Evolutionary conservation across 2,797 vertebrate genomes (phyloP).

Genomic region (Cyprinodon diabolis): DNA sequence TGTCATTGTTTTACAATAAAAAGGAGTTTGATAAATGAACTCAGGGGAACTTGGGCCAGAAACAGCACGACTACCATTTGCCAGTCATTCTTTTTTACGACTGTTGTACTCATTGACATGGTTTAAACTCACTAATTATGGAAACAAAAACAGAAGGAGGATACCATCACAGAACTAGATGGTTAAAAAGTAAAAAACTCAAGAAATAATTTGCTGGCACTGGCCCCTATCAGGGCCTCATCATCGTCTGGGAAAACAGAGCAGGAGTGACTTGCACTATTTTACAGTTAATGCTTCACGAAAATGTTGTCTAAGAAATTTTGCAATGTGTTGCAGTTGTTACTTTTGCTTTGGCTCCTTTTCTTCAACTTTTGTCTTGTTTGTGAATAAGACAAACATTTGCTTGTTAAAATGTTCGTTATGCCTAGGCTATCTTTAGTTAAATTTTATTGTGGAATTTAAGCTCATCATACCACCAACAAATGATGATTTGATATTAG

Average conservation of each 20-base stretch:
- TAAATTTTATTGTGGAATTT: too few species aligned
- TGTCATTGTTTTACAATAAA: not conserved
- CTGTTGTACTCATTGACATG: slow-evolving; percentile 21
- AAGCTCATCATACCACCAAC: too few species aligned
- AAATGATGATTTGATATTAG: too few species aligned
- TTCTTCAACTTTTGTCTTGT: not conserved
- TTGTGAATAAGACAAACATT: not conserved
- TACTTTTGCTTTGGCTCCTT: not conserved
- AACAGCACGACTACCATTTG: not conserved
- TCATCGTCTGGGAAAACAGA: slow-evolving; percentile 34
- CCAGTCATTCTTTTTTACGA: slow-evolving; percentile 5
- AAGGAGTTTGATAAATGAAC: not conserved
- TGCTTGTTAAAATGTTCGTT: too few species aligned
- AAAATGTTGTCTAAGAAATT: not conserved
- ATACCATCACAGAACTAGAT: slow-evolving; percentile 13
- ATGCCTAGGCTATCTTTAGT: too few species aligned
- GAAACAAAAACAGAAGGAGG: slow-evolving; percentile 48
- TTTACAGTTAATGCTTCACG: slow-evolving; percentile 73
- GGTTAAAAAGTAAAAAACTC: slow-evolving; percentile 38
- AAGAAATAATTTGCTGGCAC: slow-evolving; percentile 65
- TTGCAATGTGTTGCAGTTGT: not conserved
- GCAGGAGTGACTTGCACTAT: slow-evolving; percentile 73
- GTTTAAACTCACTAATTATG: slow-evolving; percentile 40
- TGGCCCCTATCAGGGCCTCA: slow-evolving; percentile 40
- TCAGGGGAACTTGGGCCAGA: not conserved